A percentile compares a stretch with the other conserved stretches of the same genome.
Conservation (phyloP, 2,797 vertebrate species). For the Chaetodon trifasciatus region DNA sequence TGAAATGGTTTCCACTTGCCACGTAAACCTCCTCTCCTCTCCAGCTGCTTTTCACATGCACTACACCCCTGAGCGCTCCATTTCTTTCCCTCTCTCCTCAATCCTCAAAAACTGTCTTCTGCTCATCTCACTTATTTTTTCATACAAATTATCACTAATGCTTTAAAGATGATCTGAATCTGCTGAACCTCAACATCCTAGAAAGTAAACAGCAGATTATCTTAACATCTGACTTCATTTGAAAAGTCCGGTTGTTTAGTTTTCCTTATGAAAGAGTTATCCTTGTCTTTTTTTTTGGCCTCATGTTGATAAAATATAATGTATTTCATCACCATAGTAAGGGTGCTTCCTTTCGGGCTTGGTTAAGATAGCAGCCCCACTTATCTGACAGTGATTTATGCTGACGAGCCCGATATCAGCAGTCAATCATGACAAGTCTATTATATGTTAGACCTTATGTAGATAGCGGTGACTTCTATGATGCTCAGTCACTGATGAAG, state of each 20-base stretch:
- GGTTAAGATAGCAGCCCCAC: conserved; percentile 23
- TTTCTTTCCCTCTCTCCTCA: conserved; percentile 61
- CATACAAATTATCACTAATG: conserved; percentile 38
- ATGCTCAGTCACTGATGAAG: conserved; percentile 25
- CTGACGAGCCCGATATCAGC: conserved; percentile 27
- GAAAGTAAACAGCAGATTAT: conserved; percentile 18
- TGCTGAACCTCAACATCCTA: conserved; percentile 8
- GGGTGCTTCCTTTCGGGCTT: conserved; percentile 37
- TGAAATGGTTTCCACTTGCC: conserved; percentile 87
- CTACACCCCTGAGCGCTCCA: conserved; percentile 71
- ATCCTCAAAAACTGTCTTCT: conserved; percentile 37
- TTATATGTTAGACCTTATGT: conserved; percentile 24
- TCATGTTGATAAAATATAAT: neutral
- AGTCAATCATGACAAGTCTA: conserved; percentile 39
- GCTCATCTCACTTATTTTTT: conserved; percentile 52
- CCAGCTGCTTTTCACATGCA: conserved; percentile 91
- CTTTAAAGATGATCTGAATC: conserved; percentile 44
- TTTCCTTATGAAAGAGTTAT: neutral
- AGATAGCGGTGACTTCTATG: conserved; percentile 11
- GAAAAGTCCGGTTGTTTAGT: conserved; percentile 5
- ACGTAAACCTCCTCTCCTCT: conserved; percentile 87
- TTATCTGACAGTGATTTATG: conserved; percentile 57
- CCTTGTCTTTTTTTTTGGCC: neutral
- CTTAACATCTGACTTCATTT: conserved; percentile 5
- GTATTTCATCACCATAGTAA: conserved; percentile 31